Base-by-base conservation (phyloP, 2,797 vertebrate species). In the Sebastes flavidus region DNA sequence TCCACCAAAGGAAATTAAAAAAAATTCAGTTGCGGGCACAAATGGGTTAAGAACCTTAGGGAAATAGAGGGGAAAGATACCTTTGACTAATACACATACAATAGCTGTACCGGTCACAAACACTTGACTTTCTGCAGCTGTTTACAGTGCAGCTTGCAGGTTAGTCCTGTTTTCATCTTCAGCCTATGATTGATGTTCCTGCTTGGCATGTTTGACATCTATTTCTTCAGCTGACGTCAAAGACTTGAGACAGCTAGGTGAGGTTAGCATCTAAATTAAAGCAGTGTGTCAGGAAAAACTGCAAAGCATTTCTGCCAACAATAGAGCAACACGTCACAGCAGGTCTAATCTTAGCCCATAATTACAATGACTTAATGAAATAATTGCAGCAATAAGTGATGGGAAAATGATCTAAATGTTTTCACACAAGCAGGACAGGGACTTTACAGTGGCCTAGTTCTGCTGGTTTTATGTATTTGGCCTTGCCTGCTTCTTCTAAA, bases 171-270 rank as follows among this genome's bases (percentile, higher is more conserved):
- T 82, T 84, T 74, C 29, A 70, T 71, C 67, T 46, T 59, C 36
- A 61, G 58, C 54, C 32, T 62, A 49, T 4, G 12, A 79, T 71
- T 86, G 24, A 38, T 65, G 30, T 58, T 38, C 24, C 55, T 66
- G 30, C 3, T 77, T 84, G 69, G 52, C 59, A 59, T 82, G 85
- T 80, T 80, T 78, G 29, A 85, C 73, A 65, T 84, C 29, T 63
- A 8, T 83, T 76, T 61, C 67, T 70, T 20, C 49, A 58, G 67
- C 42, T 10, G 3, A 20, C 70, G 65, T 75, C 72, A 71, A 74
- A 84, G 63, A 22, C 66, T 63, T 60, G 60, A 49, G 65, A 70
- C 77, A 65, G 81, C 65, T 5, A 13, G 62, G 27, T 34, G 36
- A 65, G 63, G 52, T 62, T 65, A 46, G 82, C 69, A 34, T 82